Conservation (phyloP, 2,797 vertebrate genomes). For the Crypturellus tataupa region DNA sequence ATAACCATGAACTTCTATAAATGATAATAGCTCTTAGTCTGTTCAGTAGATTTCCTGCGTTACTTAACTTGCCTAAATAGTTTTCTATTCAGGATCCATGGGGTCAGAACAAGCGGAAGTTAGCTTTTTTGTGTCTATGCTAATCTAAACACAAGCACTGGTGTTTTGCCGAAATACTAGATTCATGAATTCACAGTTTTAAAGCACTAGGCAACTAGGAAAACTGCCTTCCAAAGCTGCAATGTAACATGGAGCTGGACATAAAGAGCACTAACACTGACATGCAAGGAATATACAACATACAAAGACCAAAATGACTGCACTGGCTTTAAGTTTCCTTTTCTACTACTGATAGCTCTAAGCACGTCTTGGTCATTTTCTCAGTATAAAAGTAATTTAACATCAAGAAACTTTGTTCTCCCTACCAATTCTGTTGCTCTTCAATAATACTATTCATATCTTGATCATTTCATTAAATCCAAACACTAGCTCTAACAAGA, state of each 20-base stretch:
- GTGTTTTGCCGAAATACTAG: background rate
- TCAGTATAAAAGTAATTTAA: background rate
- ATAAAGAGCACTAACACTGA: background rate
- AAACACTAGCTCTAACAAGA: background rate
- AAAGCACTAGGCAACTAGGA: background rate
- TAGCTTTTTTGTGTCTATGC: rapidly evolving
- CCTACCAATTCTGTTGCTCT: background rate
- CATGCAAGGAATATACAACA: background rate
- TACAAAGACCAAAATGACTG: too few species aligned
- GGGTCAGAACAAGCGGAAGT: background rate
- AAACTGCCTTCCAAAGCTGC: background rate
- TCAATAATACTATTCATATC: background rate
- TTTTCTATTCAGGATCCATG: background rate
- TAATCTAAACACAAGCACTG: background rate
- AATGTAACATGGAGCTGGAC: rapidly evolving
- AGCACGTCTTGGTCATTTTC: background rate
- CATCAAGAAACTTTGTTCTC: background rate
- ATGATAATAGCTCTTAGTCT: background rate
- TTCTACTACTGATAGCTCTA: background rate
- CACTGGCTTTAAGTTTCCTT: background rate
- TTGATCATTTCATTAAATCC: background rate
- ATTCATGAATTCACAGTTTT: background rate
- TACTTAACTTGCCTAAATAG: background rate
- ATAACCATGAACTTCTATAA: background rate
- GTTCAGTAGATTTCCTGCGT: background rate